Base-by-base conservation (phyloP, 2,888 invertebrate genomes). In the Carterocephalus palaemon region DNA sequence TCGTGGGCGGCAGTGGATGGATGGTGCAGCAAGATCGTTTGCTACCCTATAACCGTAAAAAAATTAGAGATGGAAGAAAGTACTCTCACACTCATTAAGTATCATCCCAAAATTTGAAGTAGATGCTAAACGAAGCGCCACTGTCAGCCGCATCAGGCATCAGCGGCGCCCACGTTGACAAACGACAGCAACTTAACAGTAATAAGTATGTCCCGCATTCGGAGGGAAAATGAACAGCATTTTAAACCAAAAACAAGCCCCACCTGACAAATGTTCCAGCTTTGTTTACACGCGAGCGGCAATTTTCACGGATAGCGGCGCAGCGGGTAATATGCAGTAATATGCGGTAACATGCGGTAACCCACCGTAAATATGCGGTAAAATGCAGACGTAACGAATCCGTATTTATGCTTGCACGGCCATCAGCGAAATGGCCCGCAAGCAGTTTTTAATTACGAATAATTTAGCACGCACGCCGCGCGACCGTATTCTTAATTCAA, bases 351-450 rank as follows among this genome's bases (percentile, higher is more conserved):
- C 23, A 36, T 10, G 36, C 23, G n/a, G 28, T 28, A 38, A 24
- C 29, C 29, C 20, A 28, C 28, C 26, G 28, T 38, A 29, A 39
- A 39, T 28, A 28, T 39, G 38, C 20, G 20, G 38, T 39, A 29
- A 29, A 26, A 20, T 13, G 17, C 38, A 39, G 29, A 24, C 23
- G 24, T 24, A 24, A 37, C 24, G 36, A 37, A 37, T 9, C 24
- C 24, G 16, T 37, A 17, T 24, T 37, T 24, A 37, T 9, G 24
- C 10, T 24, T 23, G 16, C 36, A 24, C n/a, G 10, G 33, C 22
- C 15, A 15, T 34, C 10, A 24, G 6, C 36, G 12, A 36, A 36
- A 36, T 24, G 16, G 20, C 6, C 9, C 7, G 23, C 9, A 16
- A 24, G 36, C 36, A 24, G n/a, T 23, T 24, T 36, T 36, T 36